Evolutionary conservation across 2,797 vertebrate species (phyloP).

Genomic region (Melanotaenia trifasciata): DNA sequence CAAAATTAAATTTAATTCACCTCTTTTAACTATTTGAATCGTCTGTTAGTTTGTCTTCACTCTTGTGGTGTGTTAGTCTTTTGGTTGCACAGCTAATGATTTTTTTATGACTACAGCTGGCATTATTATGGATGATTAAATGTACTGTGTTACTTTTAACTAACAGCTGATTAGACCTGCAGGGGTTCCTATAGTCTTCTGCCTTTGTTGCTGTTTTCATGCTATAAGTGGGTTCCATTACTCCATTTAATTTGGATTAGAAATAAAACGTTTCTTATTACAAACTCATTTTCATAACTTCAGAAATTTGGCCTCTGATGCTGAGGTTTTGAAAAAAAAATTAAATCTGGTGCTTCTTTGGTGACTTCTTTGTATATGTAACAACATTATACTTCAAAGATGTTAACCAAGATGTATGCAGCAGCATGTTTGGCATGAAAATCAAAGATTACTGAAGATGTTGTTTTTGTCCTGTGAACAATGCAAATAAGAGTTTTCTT

Average conservation of each 20-base stretch:
- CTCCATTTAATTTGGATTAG: slow-evolving; percentile 11
- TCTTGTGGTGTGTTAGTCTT: slow-evolving; percentile 1
- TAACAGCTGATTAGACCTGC: slow-evolving; percentile 44
- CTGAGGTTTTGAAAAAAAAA: no score
- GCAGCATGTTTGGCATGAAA: no score
- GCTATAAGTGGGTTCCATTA: slow-evolving; percentile 5
- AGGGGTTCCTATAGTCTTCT: slow-evolving; percentile 12
- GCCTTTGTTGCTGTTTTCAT: not conserved
- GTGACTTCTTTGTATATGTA: no score
- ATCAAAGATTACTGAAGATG: not conserved
- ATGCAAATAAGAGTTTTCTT: not conserved
- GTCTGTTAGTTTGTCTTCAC: no score
- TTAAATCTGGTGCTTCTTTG: no score
- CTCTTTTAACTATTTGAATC: no score
- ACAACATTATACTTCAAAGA: no score
- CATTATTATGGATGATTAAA: slow-evolving; percentile 8
- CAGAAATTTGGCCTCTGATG: not conserved
- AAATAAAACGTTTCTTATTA: slow-evolving; percentile 35
- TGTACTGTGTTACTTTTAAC: slow-evolving; percentile 20
- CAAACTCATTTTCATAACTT: no score
- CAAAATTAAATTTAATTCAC: no score
- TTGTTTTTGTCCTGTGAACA: not conserved
- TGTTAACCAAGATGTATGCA: not conserved
- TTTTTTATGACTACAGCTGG: slow-evolving; percentile 3
- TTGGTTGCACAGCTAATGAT: slow-evolving; percentile 6